Base-by-base conservation (phyloP, 2,113 vertebrate species). In the Chloebia gouldiae region DNA sequence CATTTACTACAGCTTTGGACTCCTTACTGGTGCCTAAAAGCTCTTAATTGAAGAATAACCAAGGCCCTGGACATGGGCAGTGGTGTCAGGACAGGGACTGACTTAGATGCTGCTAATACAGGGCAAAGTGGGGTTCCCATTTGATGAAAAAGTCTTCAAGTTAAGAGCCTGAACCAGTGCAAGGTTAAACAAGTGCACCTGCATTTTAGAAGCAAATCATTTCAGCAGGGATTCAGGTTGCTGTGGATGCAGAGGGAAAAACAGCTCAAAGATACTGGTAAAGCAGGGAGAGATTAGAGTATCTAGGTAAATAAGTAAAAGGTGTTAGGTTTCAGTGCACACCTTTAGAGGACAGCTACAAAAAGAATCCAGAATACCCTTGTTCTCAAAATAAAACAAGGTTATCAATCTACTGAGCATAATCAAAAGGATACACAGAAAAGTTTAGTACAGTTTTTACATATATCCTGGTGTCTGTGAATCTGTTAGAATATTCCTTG, bases 251-350 rank as follows among this genome's bases (percentile, higher is more conserved):
- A 96, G 94, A 96, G 94, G 91, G 97, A 97, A 97, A 97, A 98
- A 95, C 95, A 92, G 98, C 98, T 98, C 97, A 96, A 95, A 98
- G 98, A 98, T 94, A 97, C 96, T 95, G 97, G 94, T 95, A 95
- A 96, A 97, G 97, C 95, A 96, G 96, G 90, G 96, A 98, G 95
- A 97, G 97, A 98, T 98, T 98, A 98, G 97, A 96, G 98, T 98
- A 98, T 98, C 98, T 95, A 98, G 98, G 98, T 98, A 98, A 98
- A 98, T 98, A 98, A 98, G 97, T 97, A 97, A 98, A 98, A 98
- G 97, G 95, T 95, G 97, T 98, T 98, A 95, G 69, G 49, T 98
- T 98, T 98, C 98, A 94, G 76, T 57, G 93, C 83, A 85, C 68
- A 88, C 93, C 91, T 97, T 65, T 42, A 86, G 95, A 97, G 95